phyloP scores from a whole-genome alignment of 2,888 invertebrate species.

The Pollenia angustigena region DNA sequence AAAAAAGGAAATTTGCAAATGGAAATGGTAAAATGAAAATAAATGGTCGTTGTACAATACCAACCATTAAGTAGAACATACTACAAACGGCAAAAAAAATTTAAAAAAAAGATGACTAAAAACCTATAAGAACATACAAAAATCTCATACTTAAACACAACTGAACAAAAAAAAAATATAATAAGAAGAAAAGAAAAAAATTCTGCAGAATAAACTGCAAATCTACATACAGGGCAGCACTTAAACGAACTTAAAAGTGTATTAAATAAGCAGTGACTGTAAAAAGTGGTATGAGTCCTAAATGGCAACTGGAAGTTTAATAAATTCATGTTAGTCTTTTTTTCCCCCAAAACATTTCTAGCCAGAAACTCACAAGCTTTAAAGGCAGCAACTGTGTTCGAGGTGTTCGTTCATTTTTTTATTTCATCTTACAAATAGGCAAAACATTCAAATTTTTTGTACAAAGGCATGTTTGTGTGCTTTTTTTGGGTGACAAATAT shows the following conservation, averaged over 20 bases:
- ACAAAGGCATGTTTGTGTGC: slow-evolving; percentile 18
- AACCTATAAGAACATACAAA: slow-evolving; percentile 77
- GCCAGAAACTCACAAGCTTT: slow-evolving; percentile 26
- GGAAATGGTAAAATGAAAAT: slow-evolving; percentile 72
- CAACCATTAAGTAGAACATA: slow-evolving; percentile 68
- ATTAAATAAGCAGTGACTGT: slow-evolving; percentile 70
- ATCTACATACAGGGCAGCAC: slow-evolving; percentile 72
- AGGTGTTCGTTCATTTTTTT: slow-evolving; percentile 62
- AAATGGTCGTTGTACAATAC: slow-evolving; percentile 70
- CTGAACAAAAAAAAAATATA: slow-evolving; percentile 61
- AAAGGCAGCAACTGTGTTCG: slow-evolving; percentile 46
- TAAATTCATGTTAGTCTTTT: slow-evolving; percentile 71
- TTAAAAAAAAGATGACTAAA: slow-evolving; percentile 32
- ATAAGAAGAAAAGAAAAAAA: slow-evolving; percentile 43
- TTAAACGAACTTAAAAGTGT: slow-evolving; percentile 71
- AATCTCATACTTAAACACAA: slow-evolving; percentile 73
- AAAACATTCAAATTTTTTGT: slow-evolving; percentile 64
- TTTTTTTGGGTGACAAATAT: slow-evolving; percentile 71
- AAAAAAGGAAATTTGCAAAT: slow-evolving; percentile 42
- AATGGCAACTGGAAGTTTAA: slow-evolving; percentile 64
- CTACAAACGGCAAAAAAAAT: slow-evolving; percentile 31
- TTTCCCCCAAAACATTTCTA: slow-evolving; percentile 44
- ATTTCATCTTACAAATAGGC: slow-evolving; percentile 65
- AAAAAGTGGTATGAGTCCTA: slow-evolving; percentile 45
- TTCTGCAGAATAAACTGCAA: slow-evolving; percentile 40